Evolutionary conservation across 2,113 vertebrate species (phyloP).

Genomic region (Neopipo cinnamomea): DNA sequence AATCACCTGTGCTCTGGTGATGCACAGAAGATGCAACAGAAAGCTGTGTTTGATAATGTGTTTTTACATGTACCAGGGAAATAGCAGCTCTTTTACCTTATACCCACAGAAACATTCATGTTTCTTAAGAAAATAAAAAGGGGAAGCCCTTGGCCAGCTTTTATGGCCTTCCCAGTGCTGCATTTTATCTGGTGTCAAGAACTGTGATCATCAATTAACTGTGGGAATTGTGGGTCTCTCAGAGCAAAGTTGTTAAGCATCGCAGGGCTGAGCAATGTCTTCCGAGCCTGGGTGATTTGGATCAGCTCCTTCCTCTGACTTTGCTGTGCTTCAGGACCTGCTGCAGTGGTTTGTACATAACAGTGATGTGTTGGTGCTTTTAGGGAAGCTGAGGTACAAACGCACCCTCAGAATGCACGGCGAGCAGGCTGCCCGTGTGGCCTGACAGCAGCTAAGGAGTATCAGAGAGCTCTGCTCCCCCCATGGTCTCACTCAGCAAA

Average conservation of each 20-base stretch:
- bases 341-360: neutral
- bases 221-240: neutral
- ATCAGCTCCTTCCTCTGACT: neutral
- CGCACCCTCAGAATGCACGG: accelerated
- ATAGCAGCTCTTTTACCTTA: neutral
- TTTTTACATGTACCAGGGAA: neutral
- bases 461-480: neutral
- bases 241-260: neutral
- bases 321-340: neutral
- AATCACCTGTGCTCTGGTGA: neutral
- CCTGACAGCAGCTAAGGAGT: neutral
- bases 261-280: neutral
- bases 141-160: neutral
- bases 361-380: neutral
- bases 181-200: neutral
- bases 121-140: neutral
- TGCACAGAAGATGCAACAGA: neutral
- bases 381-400: neutral
- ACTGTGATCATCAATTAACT: neutral
- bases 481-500: neutral
- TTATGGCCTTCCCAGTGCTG: neutral
- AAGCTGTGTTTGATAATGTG: neutral
- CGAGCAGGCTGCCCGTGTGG: neutral
- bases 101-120: neutral
- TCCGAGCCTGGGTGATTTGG: neutral